Conservation (phyloP, 1,140 invertebrate species). For the Drosophila neocordata region DNA sequence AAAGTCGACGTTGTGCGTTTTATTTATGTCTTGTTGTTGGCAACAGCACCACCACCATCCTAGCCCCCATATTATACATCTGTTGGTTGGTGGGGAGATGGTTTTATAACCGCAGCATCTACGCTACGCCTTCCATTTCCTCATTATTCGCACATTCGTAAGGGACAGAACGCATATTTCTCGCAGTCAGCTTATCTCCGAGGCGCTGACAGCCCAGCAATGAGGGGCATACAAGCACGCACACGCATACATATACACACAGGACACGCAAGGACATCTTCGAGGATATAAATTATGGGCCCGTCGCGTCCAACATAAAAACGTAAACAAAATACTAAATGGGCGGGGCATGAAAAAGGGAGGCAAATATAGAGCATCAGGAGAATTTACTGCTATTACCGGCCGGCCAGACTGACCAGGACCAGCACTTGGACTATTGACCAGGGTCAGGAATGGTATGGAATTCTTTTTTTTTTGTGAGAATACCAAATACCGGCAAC, state of each 20-base stretch:
- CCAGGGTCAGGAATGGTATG: constrained; percentile 59
- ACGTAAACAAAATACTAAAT: constrained; percentile 70
- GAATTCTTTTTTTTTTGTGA: background rate
- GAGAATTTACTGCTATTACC: constrained; percentile 1
- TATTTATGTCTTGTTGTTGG: constrained; percentile 69
- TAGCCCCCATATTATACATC: background rate
- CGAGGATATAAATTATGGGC: constrained; percentile 74
- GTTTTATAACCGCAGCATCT: constrained; percentile 49
- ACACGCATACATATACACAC: constrained; percentile 10
- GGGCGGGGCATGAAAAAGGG: background rate
- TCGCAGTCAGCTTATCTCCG: constrained; percentile 73
- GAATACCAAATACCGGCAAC: constrained; percentile 18
- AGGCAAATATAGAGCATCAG: background rate
- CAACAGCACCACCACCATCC: background rate
- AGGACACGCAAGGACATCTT: constrained; percentile 65
- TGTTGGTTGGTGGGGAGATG: background rate
- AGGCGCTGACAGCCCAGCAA: constrained; percentile 73
- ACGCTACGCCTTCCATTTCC: constrained; percentile 69
- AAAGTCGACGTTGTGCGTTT: constrained; percentile 72
- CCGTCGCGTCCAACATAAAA: constrained; percentile 64
- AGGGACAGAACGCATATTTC: constrained; percentile 62
- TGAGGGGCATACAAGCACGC: constrained; percentile 34
- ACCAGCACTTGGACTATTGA: constrained; percentile 45
- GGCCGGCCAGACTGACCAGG: constrained; percentile 15
- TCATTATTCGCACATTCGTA: constrained; percentile 77